Conservation (phyloP, 2,113 vertebrate species). For the Strix aluco region DNA sequence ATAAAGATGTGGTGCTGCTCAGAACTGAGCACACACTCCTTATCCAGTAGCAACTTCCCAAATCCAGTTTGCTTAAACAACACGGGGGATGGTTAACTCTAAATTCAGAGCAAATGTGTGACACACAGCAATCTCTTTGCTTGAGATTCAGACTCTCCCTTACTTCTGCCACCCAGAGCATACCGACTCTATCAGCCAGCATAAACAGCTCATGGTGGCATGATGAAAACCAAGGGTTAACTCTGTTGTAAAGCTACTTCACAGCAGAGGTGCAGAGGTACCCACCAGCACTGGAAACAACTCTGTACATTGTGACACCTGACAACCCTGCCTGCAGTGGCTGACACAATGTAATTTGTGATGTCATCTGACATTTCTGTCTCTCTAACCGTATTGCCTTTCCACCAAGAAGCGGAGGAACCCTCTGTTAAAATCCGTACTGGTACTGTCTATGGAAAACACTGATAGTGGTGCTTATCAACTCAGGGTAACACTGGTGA, state of each 20-base stretch:
- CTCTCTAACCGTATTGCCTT: neutral
- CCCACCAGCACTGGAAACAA: neutral
- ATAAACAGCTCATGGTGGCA: accelerated
- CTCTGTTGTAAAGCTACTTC: neutral
- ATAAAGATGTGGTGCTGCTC: neutral
- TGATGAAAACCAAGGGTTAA: neutral
- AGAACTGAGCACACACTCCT: neutral
- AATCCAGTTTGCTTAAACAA: neutral
- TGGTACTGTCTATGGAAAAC: accelerated
- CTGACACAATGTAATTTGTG: neutral
- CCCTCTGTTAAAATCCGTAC: neutral
- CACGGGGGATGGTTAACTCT: neutral
- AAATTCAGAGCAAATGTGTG: accelerated
- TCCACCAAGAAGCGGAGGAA: neutral
- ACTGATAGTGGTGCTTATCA: neutral
- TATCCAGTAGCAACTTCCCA: neutral
- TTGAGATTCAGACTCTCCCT: neutral
- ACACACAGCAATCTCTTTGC: neutral
- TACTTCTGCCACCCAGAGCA: neutral
- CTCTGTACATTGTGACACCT: neutral
- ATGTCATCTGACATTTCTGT: neutral
- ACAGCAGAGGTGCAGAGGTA: neutral
- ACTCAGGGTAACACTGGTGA: neutral
- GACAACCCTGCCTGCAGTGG: neutral
- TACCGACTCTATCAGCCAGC: neutral